Evolutionary conservation across 35 echinoderm and acorn worm genomes (phyloP).

Genomic region (Apostichopus japonicus): DNA sequence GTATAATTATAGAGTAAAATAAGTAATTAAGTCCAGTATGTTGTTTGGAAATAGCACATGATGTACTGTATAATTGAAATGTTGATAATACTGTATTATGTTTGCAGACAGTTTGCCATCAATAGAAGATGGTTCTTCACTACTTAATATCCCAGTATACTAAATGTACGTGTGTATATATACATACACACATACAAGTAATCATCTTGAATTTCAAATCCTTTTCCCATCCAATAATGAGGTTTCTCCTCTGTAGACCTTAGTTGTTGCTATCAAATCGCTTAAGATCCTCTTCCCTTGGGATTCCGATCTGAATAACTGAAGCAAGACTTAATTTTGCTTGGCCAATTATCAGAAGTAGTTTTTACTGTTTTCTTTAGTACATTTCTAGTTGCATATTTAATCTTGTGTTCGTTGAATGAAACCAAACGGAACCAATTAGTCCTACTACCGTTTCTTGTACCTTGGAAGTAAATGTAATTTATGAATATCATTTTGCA

Average conservation of each 20-base stretch:
- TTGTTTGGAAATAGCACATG: neutral
- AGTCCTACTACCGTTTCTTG: neutral
- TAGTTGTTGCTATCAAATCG: neutral
- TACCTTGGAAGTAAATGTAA: neutral
- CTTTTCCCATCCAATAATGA: neutral
- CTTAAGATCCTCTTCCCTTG: neutral
- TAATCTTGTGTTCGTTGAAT: neutral
- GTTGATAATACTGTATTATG: neutral
- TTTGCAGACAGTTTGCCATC: neutral
- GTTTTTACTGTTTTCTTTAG: neutral
- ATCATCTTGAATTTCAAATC: neutral
- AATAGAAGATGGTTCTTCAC: neutral
- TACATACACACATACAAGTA: neutral
- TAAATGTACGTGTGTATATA: too few relatives aligned
- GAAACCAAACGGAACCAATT: too few relatives aligned
- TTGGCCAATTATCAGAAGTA: neutral
- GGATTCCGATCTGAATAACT: neutral
- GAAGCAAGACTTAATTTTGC: conserved; percentile 34
- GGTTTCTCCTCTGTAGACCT: neutral
- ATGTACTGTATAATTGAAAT: neutral
- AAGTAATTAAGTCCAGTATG: too few relatives aligned
- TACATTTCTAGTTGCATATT: neutral
- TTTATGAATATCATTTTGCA: neutral
- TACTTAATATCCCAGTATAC: too few relatives aligned
- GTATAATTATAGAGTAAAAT: too few relatives aligned